Evolutionary conservation across 2,113 vertebrate genomes (phyloP).

Genomic region (Scartelaos histophorus): DNA sequence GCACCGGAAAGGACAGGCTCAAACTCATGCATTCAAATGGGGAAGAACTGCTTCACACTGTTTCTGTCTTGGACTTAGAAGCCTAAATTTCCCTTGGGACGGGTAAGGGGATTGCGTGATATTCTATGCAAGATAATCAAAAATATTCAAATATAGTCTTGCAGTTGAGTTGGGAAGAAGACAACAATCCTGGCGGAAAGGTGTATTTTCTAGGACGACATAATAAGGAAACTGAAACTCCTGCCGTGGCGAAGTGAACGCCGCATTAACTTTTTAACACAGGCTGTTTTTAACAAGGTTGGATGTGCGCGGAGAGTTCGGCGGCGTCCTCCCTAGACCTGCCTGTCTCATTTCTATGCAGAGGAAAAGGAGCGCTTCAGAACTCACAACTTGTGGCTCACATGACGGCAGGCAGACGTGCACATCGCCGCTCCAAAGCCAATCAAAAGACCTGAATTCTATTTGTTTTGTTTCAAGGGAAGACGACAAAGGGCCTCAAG

Average conservation of each 20-base stretch:
- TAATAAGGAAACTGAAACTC: slow-evolving; percentile 55
- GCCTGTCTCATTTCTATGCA: slow-evolving; percentile 71
- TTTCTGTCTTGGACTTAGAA: slow-evolving; percentile 46
- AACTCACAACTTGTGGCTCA: slow-evolving; percentile 75
- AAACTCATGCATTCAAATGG: slow-evolving; percentile 39
- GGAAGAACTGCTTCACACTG: slow-evolving; percentile 36
- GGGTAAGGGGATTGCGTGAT: slow-evolving; percentile 32
- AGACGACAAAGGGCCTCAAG: slow-evolving; percentile 92
- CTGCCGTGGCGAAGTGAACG: slow-evolving; percentile 39
- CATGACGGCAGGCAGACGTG: slow-evolving; percentile 62
- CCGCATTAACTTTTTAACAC: slow-evolving; percentile 67
- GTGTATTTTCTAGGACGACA: slow-evolving; percentile 61
- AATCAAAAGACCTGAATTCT: slow-evolving; percentile 84
- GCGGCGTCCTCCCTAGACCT: slow-evolving; percentile 74
- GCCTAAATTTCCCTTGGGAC: slow-evolving; percentile 57
- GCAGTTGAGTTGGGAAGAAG: slow-evolving; percentile 35
- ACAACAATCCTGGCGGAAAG: slow-evolving; percentile 61
- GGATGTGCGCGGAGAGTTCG: slow-evolving; percentile 63
- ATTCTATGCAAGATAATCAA: slow-evolving; percentile 56
- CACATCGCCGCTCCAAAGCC: slow-evolving; percentile 65
- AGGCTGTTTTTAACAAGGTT: slow-evolving; percentile 68
- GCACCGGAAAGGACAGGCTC: slow-evolving; percentile 29
- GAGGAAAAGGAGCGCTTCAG: slow-evolving; percentile 65
- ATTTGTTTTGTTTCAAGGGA: slow-evolving; percentile 94
- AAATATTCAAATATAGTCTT: slow-evolving; percentile 62